Evolutionary conservation across 1,140 invertebrate species (phyloP).

Genomic region (Pteromalus puparum): DNA sequence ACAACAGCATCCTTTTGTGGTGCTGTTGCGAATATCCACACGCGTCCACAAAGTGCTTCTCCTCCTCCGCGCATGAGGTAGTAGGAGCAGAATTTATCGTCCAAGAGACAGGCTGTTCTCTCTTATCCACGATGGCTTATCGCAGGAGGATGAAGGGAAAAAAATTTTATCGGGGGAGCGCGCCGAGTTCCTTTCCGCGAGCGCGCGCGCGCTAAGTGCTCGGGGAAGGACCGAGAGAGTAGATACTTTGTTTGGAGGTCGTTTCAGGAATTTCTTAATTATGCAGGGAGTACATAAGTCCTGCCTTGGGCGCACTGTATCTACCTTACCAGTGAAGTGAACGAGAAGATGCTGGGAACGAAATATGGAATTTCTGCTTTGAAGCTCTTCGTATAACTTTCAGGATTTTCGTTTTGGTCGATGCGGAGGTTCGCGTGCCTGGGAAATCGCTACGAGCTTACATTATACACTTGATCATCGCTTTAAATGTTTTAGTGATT

Average conservation of each 20-base stretch:
- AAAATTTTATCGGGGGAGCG: neutral
- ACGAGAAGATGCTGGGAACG: neutral
- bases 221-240: neutral
- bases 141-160: neutral
- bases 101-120: neutral
- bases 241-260: neutral
- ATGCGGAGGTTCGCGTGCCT: too few species aligned
- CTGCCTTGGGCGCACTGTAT: neutral
- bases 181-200: neutral
- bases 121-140: constrained; percentile 19
- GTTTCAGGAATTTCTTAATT: constrained; percentile 31
- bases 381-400: neutral
- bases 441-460: too few species aligned
- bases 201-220: neutral
- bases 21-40: neutral
- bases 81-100: neutral
- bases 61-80: neutral
- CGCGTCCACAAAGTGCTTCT: neutral
- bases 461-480: too few species aligned
- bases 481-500: too few species aligned
- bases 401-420: neutral
- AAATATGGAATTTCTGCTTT: neutral
- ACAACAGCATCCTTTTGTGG: neutral
- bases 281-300: neutral
- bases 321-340: neutral